Evolutionary conservation across 1,140 invertebrate genomes (phyloP).

Genomic region (Trichonephila clavipes): DNA sequence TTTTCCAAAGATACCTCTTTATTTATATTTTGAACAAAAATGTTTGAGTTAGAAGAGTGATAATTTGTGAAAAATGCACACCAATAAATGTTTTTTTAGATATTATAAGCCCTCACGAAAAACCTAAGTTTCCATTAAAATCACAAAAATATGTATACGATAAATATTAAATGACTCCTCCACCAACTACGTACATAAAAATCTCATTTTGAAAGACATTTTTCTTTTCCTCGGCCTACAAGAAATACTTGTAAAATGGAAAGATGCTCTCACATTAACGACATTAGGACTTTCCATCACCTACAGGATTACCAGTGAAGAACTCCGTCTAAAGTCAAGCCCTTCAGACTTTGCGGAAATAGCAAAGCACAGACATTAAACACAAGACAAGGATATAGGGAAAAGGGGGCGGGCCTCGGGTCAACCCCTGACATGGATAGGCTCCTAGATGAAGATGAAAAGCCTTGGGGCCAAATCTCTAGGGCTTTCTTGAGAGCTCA

Average conservation of each 20-base stretch:
- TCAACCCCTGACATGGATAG: constrained; percentile 70
- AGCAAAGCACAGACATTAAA: constrained; percentile 72
- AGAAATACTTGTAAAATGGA: constrained; percentile 30
- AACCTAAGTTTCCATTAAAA: no score
- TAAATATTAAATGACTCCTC: no score
- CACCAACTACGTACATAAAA: not conserved
- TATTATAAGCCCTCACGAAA: no score
- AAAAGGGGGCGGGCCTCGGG: constrained; percentile 55
- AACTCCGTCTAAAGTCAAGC: constrained; percentile 60
- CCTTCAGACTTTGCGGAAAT: constrained; percentile 44
- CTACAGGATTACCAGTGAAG: constrained; percentile 52
- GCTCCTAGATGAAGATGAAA: constrained; percentile 75
- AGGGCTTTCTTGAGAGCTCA: constrained; percentile 69
- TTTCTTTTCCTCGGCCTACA: not conserved
- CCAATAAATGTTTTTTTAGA: no score
- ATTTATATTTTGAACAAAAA: no score
- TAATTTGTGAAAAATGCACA: no score
- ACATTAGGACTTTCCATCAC: constrained; percentile 46
- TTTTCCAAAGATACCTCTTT: no score
- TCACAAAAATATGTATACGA: no score
- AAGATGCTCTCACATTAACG: constrained; percentile 22
- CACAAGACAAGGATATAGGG: constrained; percentile 62
- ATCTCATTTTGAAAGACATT: not conserved
- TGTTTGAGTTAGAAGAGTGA: no score
- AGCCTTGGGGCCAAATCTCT: constrained; percentile 59